Evolutionary conservation across 1,140 invertebrate genomes (phyloP).

Genomic region (Dinoponera quadriceps): DNA sequence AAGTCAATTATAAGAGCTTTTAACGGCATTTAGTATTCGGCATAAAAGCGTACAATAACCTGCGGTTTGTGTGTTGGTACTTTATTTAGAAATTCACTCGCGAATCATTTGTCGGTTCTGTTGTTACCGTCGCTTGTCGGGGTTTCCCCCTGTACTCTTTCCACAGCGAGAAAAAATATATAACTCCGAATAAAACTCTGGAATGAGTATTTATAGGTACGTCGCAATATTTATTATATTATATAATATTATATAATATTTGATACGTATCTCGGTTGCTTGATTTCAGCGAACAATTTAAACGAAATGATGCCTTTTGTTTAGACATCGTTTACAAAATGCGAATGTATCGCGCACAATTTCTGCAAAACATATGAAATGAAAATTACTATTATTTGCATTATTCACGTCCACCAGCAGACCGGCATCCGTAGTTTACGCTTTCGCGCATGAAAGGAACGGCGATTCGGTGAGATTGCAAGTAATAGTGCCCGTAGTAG

Average conservation of each 20-base stretch:
- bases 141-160: not conserved
- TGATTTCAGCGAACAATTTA: not conserved
- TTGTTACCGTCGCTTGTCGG: slow-evolving; percentile 9
- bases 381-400: not conserved
- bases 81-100: slow-evolving; percentile 2
- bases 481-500: no score
- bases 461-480: no score
- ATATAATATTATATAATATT: no score
- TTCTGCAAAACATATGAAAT: not conserved
- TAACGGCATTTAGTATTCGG: slow-evolving; percentile 1
- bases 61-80: not conserved
- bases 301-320: not conserved
- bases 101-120: slow-evolving; percentile 1
- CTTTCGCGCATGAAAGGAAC: no score
- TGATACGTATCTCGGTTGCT: not conserved
- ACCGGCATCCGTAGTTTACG: no score
- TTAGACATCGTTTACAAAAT: not conserved
- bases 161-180: not conserved
- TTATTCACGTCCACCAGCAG: no score
- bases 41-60: slow-evolving; percentile 18
- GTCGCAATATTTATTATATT: not conserved
- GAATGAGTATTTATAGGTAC: slow-evolving; percentile 4
- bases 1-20: slow-evolving; percentile 32
- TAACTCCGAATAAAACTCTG: not conserved
- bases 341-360: not conserved